Conservation (phyloP, 2,797 vertebrate species). For the Heteromormyrus szaboi region DNA sequence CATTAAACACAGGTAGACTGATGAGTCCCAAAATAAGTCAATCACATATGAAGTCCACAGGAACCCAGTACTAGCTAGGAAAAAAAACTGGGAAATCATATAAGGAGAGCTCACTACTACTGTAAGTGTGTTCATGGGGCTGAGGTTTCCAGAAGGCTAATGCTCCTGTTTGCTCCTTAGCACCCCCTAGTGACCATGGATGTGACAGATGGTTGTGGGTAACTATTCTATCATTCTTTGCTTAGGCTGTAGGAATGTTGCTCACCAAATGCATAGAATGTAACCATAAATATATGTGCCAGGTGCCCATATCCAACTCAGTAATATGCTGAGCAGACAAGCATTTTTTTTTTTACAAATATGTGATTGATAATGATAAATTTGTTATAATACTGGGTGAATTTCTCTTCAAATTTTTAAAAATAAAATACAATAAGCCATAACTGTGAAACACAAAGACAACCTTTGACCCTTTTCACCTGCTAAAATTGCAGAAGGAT, state of each 20-base stretch:
- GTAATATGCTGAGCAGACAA: neutral
- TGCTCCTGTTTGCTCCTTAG: neutral
- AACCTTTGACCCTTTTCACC: neutral
- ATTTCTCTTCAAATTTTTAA: too few species aligned
- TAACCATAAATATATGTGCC: neutral
- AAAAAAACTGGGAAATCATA: neutral
- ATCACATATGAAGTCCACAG: neutral
- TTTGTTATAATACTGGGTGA: neutral
- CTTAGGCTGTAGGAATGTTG: neutral
- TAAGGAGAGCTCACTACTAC: neutral
- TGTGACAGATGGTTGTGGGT: neutral
- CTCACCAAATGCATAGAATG: neutral
- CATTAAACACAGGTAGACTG: neutral
- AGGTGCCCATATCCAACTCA: neutral
- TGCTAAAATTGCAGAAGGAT: neutral
- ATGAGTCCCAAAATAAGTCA: neutral
- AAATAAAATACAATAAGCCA: neutral
- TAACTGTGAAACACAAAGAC: neutral
- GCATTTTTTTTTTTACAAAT: neutral
- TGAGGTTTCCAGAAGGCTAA: neutral
- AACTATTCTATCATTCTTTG: neutral
- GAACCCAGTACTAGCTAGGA: neutral
- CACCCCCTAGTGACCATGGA: neutral
- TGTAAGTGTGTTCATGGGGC: neutral
- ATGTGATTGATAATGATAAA: neutral